Conservation (phyloP, 2,888 invertebrate species). For the Rhaphigaster nebulosa region DNA sequence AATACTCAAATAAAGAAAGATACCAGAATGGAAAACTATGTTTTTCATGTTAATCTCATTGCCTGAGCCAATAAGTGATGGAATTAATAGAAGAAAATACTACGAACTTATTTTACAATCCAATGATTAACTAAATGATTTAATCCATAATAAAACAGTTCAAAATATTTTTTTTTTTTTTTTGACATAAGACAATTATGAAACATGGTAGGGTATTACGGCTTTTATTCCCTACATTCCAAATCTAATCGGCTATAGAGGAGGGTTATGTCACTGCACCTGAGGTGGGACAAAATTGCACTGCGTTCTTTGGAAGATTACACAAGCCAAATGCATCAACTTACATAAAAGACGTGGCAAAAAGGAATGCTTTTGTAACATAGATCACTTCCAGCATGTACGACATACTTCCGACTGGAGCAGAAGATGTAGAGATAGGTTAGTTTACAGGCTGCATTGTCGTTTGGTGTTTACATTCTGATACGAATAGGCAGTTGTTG, state of each 20-base stretch:
- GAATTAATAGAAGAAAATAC: neutral
- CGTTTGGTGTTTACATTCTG: neutral
- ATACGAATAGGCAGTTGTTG: no score
- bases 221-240: neutral
- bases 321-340: neutral
- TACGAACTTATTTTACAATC: neutral
- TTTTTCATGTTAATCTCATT: no score
- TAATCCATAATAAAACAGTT: neutral
- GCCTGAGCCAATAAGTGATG: neutral
- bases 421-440: neutral
- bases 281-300: neutral
- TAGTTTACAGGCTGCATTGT: neutral
- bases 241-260: neutral
- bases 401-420: neutral
- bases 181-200: neutral
- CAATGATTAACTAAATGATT: neutral
- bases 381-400: neutral
- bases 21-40: no score
- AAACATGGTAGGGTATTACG: neutral
- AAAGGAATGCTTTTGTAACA: neutral
- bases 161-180: neutral
- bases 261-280: neutral
- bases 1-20: no score
- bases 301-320: neutral
- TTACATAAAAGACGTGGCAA: neutral